These are phyloP conservation scores for Syritta pipiens DNA, from an alignment of 2,888 invertebrate genomes.

Conservation along the genomic window DNA sequence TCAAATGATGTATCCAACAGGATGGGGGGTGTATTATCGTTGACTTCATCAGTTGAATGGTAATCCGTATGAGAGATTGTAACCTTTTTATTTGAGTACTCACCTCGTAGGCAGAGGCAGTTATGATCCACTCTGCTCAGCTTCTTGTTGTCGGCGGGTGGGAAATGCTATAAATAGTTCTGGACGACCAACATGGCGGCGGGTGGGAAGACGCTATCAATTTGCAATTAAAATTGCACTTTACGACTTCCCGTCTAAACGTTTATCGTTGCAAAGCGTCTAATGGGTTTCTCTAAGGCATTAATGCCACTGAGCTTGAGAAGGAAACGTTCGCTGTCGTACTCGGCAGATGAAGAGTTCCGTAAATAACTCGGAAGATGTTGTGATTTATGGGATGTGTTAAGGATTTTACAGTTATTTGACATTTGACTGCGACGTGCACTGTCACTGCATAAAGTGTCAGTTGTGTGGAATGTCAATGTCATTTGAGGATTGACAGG, in stretches of 20 bases:
- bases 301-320: constrained; percentile 6
- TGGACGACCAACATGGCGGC: not conserved
- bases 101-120: not conserved
- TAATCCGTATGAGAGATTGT: not conserved
- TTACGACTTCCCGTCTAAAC: constrained; percentile 24
- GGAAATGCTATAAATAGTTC: constrained; percentile 2
- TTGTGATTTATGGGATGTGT: too few species aligned
- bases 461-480: too few species aligned
- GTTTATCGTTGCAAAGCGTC: constrained; percentile 2
- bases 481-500: too few species aligned
- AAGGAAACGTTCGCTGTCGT: too few species aligned
- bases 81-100: constrained; percentile 6
- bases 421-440: too few species aligned
- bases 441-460: too few species aligned
- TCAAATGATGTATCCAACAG: constrained; percentile 36
- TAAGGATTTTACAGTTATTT: too few species aligned
- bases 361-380: too few species aligned
- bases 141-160: too few species aligned
- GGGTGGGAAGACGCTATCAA: constrained; percentile 10
- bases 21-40: too few species aligned
- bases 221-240: constrained; percentile 48
- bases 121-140: not conserved
- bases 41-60: not conserved
- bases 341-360: not conserved
- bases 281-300: not conserved